Evolutionary conservation across 1,140 invertebrate species (phyloP).

Genomic region (Diorhabda carinulata): DNA sequence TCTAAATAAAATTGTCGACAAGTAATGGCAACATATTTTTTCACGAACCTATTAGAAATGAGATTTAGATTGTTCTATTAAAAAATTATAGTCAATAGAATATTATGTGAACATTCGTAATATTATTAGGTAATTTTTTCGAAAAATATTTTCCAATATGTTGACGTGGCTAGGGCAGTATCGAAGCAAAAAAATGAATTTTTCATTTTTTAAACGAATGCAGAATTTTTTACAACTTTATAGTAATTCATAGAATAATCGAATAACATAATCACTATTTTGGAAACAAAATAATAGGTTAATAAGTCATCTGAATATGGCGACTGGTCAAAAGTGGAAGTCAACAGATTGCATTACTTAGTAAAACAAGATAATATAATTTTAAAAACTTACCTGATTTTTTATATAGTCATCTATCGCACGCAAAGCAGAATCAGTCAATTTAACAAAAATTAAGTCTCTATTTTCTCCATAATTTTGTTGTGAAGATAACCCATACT

Average conservation of each 20-base stretch:
- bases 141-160: slow-evolving; percentile 38
- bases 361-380: slow-evolving; percentile 4
- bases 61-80: too few relatives aligned
- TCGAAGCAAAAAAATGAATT: slow-evolving; percentile 10
- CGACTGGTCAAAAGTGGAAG: slow-evolving; percentile 40
- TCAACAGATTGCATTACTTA: slow-evolving; percentile 40
- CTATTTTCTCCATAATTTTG: slow-evolving; percentile 80
- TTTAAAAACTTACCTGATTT: slow-evolving; percentile 68
- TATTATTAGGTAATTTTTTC: background rate
- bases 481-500: slow-evolving; percentile 92
- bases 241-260: slow-evolving; percentile 7
- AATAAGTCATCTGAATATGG: slow-evolving; percentile 48
- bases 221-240: background rate
- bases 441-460: slow-evolving; percentile 88
- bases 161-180: slow-evolving; percentile 42
- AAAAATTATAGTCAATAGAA: too few relatives aligned
- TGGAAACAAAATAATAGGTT: slow-evolving; percentile 44
- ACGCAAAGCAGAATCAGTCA: slow-evolving; percentile 88
- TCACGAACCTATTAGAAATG: too few relatives aligned
- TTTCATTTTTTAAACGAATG: slow-evolving; percentile 9
- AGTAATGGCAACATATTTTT: too few relatives aligned
- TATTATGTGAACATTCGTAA: background rate
- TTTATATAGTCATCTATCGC: slow-evolving; percentile 85
- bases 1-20: too few relatives aligned
- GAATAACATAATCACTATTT: slow-evolving; percentile 21